Conservation (phyloP, 2,888 invertebrate genomes). For the Argyra leucocephala region DNA sequence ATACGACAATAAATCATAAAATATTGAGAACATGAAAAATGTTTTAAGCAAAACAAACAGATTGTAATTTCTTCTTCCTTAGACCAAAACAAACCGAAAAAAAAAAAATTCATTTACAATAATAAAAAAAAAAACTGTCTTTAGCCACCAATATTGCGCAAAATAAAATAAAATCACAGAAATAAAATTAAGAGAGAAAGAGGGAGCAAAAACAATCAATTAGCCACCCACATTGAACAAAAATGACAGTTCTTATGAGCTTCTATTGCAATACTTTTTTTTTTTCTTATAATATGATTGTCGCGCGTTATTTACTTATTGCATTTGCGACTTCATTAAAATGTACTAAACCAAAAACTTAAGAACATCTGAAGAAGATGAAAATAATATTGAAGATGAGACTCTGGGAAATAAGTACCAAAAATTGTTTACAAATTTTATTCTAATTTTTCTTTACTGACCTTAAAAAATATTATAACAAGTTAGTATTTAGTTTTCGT, state of each 20-base stretch:
- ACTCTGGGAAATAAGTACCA: too few species aligned
- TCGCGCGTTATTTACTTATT: background rate
- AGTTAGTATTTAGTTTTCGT: too few species aligned
- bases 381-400: too few species aligned
- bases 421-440: too few species aligned
- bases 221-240: background rate
- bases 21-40: background rate
- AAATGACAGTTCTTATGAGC: background rate
- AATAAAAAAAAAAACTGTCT: too few species aligned
- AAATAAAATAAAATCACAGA: background rate
- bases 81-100: background rate
- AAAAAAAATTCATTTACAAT: too few species aligned
- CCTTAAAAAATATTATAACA: too few species aligned
- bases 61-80: background rate
- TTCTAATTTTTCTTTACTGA: too few species aligned
- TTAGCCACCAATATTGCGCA: background rate
- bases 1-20: conserved; percentile 3
- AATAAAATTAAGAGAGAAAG: background rate
- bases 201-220: background rate
- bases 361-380: too few species aligned
- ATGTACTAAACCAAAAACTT: too few species aligned
- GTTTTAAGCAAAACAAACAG: background rate
- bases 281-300: background rate
- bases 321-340: background rate
- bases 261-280: background rate